Percentiles rank a stretch among this genome's conserved stretches.
Evolutionary conservation across 2,113 vertebrate species (phyloP).

Genomic region (Tichodroma muraria): DNA sequence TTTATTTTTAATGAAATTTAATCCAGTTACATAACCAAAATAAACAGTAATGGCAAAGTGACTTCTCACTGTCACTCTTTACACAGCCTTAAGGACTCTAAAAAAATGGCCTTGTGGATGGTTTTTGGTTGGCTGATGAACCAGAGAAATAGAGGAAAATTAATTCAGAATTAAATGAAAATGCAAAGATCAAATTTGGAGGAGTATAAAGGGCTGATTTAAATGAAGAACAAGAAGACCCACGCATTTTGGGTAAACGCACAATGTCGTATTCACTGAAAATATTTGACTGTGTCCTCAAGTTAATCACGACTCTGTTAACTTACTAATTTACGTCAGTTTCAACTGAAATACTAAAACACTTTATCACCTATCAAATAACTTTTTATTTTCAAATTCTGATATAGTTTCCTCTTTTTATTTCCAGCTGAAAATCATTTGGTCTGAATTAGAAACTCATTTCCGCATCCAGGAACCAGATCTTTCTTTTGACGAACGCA

Average conservation of each 20-base stretch:
- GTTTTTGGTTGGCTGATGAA: background rate
- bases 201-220: background rate
- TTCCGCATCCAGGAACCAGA: background rate
- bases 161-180: background rate
- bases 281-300: background rate
- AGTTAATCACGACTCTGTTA: background rate
- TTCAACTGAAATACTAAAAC: background rate
- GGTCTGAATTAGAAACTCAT: constrained; percentile 4
- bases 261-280: background rate
- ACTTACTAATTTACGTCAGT: background rate
- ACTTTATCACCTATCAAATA: background rate
- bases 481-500: background rate
- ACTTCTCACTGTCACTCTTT: background rate
- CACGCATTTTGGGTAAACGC: rapidly evolving
- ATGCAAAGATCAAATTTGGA: background rate
- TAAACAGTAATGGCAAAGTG: background rate
- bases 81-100: background rate
- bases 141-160: background rate
- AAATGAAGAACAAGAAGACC: background rate
- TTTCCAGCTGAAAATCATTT: constrained; percentile 19
- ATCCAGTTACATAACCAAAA: background rate
- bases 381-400: background rate
- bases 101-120: background rate
- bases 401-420: background rate
- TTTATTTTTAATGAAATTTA: background rate